Evolutionary conservation across 2,888 invertebrate species (phyloP).

Genomic region (Cetonia aurata): DNA sequence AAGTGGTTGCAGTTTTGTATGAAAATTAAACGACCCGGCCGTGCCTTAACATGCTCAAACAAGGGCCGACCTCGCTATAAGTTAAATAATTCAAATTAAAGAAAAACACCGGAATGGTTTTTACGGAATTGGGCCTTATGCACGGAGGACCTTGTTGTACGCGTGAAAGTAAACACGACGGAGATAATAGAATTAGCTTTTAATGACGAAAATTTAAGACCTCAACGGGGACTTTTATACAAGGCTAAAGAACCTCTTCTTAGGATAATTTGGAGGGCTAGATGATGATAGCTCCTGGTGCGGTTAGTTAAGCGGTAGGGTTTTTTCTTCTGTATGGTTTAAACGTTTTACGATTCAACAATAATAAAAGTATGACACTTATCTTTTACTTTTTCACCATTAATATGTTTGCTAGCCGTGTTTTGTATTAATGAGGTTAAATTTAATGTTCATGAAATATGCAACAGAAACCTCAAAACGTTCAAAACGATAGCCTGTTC

Average conservation of each 20-base stretch:
- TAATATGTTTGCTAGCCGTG: too few relatives aligned
- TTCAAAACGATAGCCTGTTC: too few relatives aligned
- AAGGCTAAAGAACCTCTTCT: neutral
- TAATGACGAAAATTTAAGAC: slow-evolving; percentile 20
- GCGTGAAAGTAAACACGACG: slow-evolving; percentile 32
- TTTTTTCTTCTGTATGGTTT: too few relatives aligned
- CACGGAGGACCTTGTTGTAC: slow-evolving; percentile 17
- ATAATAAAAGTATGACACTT: too few relatives aligned
- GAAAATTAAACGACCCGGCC: slow-evolving; percentile 32
- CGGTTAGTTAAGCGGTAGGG: too few relatives aligned
- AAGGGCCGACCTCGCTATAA: slow-evolving; percentile 21
- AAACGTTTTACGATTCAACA: too few relatives aligned
- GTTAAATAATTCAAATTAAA: slow-evolving; percentile 40
- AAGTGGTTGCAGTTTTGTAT: slow-evolving; percentile 40
- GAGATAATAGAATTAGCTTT: slow-evolving; percentile 34
- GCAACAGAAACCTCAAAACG: too few relatives aligned
- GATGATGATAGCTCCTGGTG: too few relatives aligned
- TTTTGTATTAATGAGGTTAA: too few relatives aligned
- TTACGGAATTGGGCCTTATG: slow-evolving; percentile 26
- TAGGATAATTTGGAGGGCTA: neutral
- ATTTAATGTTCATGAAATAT: too few relatives aligned
- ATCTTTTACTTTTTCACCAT: too few relatives aligned
- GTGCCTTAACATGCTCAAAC: slow-evolving; percentile 22
- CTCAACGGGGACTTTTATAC: slow-evolving; percentile 1
- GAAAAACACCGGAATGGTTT: slow-evolving; percentile 38